Evolutionary conservation across 2,888 invertebrate genomes (phyloP), one percentile per base, ranked within the genome.

Genomic region (Tortrix viridana): DNA sequence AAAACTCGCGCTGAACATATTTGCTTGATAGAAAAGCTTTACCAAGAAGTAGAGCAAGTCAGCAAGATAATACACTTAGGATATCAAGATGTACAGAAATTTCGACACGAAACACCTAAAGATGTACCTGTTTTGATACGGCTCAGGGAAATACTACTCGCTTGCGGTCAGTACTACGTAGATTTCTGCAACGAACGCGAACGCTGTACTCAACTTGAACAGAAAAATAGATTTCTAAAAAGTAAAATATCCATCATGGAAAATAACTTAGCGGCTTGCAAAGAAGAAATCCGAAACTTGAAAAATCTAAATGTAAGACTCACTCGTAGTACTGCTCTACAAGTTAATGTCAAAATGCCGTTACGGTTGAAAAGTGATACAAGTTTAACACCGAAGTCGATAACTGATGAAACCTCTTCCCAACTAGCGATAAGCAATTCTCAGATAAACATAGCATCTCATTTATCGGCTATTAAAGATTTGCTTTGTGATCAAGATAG

Each of bases 121-220:
- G 72, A 80, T 48, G 47, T 72, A 23, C 66, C 80, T 2, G 60
- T 66, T 38, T 60, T 76, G 22, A 69, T 74, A 55, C 75, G 85
- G 71, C 69, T 87, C 16, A 82, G 80, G 61, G 71, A 81, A 49
- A 79, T 88, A 19, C 76, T 87, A 47, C 46, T 79, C 46, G 74
- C 71, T 57, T 86, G 82, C 67, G 81, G 84, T 2, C 76, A 84
- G 57, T 85, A 81, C 60, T 82, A 84, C 61, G 79, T 82, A 5
- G 75, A 85, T 66, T 77, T 74, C 54, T 69, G 65, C 50, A 84
- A 80, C 60, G 80, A 84, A 70, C 71, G 65, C 16, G 73, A 79
- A 56, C 75, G 68, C 65, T 75, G 73, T 32, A 41, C 65, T 20
- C 78, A 74, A 67, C 66, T 83, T 2, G 77, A 85, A 72, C 82